phyloP scores from a whole-genome alignment of 2,888 invertebrate species.

The Luffia ferchaultella region DNA sequence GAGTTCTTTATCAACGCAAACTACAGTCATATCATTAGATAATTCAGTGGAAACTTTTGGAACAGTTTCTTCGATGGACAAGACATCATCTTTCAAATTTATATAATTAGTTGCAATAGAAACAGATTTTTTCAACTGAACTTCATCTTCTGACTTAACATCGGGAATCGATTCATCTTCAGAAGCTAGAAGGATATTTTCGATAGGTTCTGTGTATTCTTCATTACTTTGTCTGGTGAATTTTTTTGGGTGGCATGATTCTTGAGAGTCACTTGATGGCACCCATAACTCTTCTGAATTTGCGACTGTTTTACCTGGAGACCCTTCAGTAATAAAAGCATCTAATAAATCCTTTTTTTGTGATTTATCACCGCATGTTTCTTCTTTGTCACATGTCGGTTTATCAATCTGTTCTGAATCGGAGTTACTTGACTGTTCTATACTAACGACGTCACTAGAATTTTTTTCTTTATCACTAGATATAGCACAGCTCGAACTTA shows the following conservation, averaged over 20 bases:
- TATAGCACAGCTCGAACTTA: slow-evolving; percentile 31
- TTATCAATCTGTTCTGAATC: slow-evolving; percentile 16
- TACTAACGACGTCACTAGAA: slow-evolving; percentile 39
- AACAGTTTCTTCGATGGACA: slow-evolving; percentile 27
- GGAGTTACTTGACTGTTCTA: slow-evolving; percentile 53
- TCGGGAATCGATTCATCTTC: slow-evolving; percentile 26
- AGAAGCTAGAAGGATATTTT: slow-evolving; percentile 36
- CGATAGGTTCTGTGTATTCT: slow-evolving; percentile 25
- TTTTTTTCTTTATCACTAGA: slow-evolving; percentile 22
- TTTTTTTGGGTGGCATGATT: not conserved
- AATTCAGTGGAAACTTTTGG: slow-evolving; percentile 9
- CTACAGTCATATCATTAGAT: not conserved
- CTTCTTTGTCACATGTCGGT: no score
- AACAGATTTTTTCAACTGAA: not conserved
- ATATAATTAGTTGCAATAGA: slow-evolving; percentile 14
- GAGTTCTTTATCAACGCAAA: no score
- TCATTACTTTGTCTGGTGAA: slow-evolving; percentile 18
- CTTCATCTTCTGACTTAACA: slow-evolving; percentile 6
- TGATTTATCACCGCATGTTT: no score
- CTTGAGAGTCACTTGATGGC: not conserved
- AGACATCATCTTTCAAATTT: slow-evolving; percentile 28
- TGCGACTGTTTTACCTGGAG: no score
- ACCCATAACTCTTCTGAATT: slow-evolving; percentile 17
- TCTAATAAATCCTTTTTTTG: no score
- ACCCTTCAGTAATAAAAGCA: no score